Evolutionary conservation across 2,888 invertebrate species (phyloP).

Genomic region (Lasioglossum villosulum): DNA sequence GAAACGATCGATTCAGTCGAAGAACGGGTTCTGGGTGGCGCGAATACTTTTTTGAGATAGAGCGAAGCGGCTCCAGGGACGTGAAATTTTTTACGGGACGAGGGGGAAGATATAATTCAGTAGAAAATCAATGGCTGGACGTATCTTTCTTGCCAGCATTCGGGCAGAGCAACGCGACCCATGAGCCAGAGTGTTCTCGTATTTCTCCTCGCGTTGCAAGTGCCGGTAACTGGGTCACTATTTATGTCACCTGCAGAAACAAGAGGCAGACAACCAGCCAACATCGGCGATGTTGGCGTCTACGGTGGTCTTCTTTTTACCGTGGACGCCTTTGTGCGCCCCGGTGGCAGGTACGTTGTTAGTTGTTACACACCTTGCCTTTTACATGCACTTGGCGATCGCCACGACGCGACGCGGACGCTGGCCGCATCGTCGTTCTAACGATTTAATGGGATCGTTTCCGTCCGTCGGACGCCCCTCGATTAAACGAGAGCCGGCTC

Average conservation of each 20-base stretch:
- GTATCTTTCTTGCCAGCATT: slow-evolving; percentile 23
- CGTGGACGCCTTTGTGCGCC: slow-evolving; percentile 31
- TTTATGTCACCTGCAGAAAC: slow-evolving; percentile 72
- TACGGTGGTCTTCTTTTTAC: slow-evolving; percentile 49
- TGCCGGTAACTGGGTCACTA: slow-evolving; percentile 69
- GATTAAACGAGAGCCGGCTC: background rate
- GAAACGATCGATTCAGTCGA: background rate
- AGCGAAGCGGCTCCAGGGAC: background rate
- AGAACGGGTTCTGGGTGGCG: background rate
- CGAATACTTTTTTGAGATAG: background rate
- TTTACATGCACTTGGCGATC: slow-evolving; percentile 9
- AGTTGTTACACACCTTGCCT: slow-evolving; percentile 16
- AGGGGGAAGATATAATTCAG: background rate
- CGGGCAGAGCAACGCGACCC: slow-evolving; percentile 9
- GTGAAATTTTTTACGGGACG: background rate
- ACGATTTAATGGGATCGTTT: slow-evolving; percentile 33
- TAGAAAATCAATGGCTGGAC: slow-evolving; percentile 10
- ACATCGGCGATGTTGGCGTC: slow-evolving; percentile 31
- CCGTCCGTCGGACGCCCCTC: background rate
- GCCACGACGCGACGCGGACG: background rate
- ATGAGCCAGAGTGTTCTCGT: slow-evolving; percentile 57
- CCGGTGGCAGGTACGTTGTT: slow-evolving; percentile 18
- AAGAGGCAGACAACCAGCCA: slow-evolving; percentile 63
- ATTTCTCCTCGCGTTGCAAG: slow-evolving; percentile 50
- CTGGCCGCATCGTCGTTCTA: slow-evolving; percentile 3